Conservation (phyloP, 2,888 invertebrate species). For the Papilio demoleus region DNA sequence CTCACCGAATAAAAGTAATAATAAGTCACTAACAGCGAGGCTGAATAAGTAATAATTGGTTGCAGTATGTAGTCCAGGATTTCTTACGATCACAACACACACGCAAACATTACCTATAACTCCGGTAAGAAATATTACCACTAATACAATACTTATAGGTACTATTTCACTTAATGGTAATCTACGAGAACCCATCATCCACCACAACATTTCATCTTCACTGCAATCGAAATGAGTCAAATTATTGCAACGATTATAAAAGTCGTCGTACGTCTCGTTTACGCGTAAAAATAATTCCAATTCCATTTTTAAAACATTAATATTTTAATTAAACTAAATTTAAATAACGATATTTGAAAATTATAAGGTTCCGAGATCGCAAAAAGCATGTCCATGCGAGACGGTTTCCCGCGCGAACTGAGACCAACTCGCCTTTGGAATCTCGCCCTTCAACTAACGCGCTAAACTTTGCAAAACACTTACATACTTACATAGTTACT, state of each 20-base stretch:
- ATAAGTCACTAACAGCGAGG: conserved; percentile 93
- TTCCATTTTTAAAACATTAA: conserved; percentile 54
- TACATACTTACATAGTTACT: no score
- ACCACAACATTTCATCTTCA: conserved; percentile 83
- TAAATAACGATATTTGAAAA: neutral
- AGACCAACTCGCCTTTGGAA: conserved; percentile 22
- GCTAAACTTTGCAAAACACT: neutral
- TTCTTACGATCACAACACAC: conserved; percentile 92
- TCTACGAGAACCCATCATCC: conserved; percentile 85
- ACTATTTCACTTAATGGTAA: conserved; percentile 83
- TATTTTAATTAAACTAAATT: conserved; percentile 40
- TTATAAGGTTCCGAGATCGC: conserved; percentile 1
- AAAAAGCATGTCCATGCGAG: conserved; percentile 28
- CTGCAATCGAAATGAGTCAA: conserved; percentile 82
- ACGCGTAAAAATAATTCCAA: conserved; percentile 59
- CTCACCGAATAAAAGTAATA: conserved; percentile 92
- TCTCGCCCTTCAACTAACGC: neutral
- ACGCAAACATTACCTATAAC: conserved; percentile 93
- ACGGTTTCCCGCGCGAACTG: conserved; percentile 40
- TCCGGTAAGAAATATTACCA: conserved; percentile 92
- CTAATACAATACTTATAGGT: conserved; percentile 87
- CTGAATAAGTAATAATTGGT: conserved; percentile 97
- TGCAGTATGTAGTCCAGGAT: conserved; percentile 92
- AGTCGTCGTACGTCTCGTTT: conserved; percentile 72
- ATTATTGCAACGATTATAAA: conserved; percentile 76